These are phyloP conservation scores for Diaphora mendica DNA, from an alignment of 2,888 invertebrate species.

Conservation along the genomic window DNA sequence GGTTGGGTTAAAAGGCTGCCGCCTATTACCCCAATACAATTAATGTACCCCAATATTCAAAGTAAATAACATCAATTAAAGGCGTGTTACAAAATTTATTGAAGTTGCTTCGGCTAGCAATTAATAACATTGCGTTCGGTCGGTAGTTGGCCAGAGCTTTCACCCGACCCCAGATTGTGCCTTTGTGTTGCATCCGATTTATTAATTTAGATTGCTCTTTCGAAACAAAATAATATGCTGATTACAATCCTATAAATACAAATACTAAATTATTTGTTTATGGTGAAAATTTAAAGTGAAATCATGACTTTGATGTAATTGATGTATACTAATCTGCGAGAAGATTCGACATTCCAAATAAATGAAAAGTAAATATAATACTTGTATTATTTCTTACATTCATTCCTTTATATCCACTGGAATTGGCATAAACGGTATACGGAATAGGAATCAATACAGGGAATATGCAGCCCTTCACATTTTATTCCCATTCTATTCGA, in stretches of 20 bases:
- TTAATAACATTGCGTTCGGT: slow-evolving; percentile 43
- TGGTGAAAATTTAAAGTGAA: background rate
- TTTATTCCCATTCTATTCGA: too few species aligned
- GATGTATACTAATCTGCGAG: background rate
- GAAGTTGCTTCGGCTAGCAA: slow-evolving; percentile 41
- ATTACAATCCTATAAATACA: slow-evolving; percentile 4
- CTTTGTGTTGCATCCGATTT: slow-evolving; percentile 32
- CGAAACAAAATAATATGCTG: slow-evolving; percentile 28
- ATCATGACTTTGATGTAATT: background rate
- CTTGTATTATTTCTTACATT: too few species aligned
- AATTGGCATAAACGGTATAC: background rate
- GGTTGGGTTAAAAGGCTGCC: slow-evolving; percentile 35
- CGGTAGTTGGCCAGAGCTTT: slow-evolving; percentile 32
- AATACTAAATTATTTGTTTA: slow-evolving; percentile 19
- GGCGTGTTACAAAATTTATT: slow-evolving; percentile 49
- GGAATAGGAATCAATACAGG: too few species aligned
- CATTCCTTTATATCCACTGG: too few species aligned
- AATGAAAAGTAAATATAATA: background rate
- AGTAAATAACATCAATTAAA: slow-evolving; percentile 54
- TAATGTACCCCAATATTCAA: slow-evolving; percentile 40
- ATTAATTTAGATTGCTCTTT: slow-evolving; percentile 36
- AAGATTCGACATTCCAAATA: background rate
- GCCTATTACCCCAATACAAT: slow-evolving; percentile 45
- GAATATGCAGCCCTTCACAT: too few species aligned
- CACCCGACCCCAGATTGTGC: slow-evolving; percentile 11